Conservation (phyloP, 1,140 invertebrate genomes). For the Drosophila malerkotliana region DNA sequence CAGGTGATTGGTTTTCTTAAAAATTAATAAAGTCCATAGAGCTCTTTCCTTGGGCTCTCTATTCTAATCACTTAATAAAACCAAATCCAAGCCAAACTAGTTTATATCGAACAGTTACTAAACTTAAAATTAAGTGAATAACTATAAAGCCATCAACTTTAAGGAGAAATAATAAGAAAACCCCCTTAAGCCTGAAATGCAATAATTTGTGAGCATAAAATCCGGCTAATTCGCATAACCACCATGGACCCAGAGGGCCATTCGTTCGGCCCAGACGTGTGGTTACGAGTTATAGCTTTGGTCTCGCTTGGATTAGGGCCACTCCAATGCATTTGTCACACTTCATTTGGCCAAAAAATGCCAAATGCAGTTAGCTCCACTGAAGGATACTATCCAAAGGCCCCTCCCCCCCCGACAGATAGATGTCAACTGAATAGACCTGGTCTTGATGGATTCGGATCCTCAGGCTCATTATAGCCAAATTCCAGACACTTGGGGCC, state of each 20-base stretch:
- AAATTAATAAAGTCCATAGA: too few relatives aligned
- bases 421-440: slow-evolving; percentile 34
- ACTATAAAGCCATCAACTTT: neutral
- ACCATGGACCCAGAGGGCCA: neutral
- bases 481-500: slow-evolving; percentile 1
- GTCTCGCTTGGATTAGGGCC: neutral
- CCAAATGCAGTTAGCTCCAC: neutral
- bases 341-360: slow-evolving; percentile 23
- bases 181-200: neutral
- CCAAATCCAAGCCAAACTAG: neutral
- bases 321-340: slow-evolving; percentile 30
- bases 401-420: slow-evolving; percentile 30
- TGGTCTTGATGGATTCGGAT: slow-evolving; percentile 19
- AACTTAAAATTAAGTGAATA: neutral
- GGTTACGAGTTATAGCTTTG: slow-evolving; percentile 1
- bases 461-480: slow-evolving; percentile 34
- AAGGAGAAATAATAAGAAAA: neutral
- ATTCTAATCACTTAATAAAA: too few relatives aligned
- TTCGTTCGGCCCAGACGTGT: slow-evolving; percentile 2
- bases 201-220: slow-evolving; percentile 5
- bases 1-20: slow-evolving; percentile 25
- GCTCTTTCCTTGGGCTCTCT: too few relatives aligned
- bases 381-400: neutral
- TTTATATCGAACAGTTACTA: neutral
- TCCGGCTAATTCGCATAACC: slow-evolving; percentile 10